Conservation (phyloP, 2,113 vertebrate species). For the Neomonachus schauinslandi region DNA sequence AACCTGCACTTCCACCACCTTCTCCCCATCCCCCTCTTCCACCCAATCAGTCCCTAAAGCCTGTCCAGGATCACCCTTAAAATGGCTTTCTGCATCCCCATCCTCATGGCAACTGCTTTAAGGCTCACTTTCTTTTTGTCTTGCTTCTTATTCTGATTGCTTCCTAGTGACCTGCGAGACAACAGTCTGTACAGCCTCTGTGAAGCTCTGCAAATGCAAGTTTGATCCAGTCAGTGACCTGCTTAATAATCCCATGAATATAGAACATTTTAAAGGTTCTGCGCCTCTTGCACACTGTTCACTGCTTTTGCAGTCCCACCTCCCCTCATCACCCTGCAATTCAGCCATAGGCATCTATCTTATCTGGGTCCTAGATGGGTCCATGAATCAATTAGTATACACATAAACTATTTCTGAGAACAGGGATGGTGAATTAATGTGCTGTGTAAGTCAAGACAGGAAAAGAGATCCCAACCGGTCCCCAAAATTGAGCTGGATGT, state of each 20-base stretch:
- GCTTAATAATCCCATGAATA: background rate
- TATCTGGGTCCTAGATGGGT: background rate
- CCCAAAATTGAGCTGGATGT: too few relatives aligned
- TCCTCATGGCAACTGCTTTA: conserved; percentile 49
- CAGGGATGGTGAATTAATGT: background rate
- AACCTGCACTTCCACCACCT: background rate
- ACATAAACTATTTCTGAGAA: background rate
- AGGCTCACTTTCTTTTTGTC: conserved; percentile 11
- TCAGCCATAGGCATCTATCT: background rate
- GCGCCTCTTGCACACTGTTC: background rate
- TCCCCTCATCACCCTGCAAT: background rate
- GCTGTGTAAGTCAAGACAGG: background rate
- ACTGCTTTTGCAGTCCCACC: background rate
- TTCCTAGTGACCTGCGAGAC: background rate
- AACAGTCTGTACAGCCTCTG: background rate
- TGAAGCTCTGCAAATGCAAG: background rate
- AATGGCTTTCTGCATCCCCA: conserved; percentile 29
- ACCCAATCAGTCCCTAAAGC: conserved; percentile 5
- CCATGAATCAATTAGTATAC: background rate
- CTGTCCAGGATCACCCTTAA: background rate
- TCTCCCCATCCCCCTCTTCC: background rate
- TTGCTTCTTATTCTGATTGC: conserved; percentile 32
- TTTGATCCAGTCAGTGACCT: background rate
- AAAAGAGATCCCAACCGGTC: background rate
- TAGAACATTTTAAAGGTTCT: background rate